These are phyloP conservation scores for Drosophila maculinotata DNA, from an alignment of 2,888 invertebrate genomes.

Conservation along the genomic window DNA sequence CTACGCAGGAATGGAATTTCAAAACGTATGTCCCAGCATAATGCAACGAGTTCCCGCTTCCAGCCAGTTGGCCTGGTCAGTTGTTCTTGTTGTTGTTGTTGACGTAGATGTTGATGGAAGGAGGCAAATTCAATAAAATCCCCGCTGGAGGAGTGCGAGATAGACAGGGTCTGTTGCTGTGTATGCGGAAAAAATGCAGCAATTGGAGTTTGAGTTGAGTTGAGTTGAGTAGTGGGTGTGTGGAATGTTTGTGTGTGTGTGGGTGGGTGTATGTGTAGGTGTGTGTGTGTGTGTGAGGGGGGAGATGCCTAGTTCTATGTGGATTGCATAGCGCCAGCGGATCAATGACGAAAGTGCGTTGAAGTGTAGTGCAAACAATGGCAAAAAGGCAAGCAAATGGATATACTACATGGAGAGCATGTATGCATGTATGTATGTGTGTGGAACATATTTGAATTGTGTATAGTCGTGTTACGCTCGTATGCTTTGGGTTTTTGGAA, in stretches of 20 bases:
- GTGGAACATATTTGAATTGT: conserved; percentile 51
- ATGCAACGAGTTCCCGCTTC: conserved; percentile 66
- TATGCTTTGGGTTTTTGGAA: conserved; percentile 1
- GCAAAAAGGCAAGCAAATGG: conserved; percentile 75
- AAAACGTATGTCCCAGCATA: conserved; percentile 79
- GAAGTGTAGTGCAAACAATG: conserved; percentile 80
- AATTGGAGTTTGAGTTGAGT: conserved; percentile 44
- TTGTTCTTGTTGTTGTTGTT: conserved; percentile 14
- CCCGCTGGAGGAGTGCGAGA: conserved; percentile 42
- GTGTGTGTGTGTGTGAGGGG: background rate
- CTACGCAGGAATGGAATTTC: conserved; percentile 77
- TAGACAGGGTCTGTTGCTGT: conserved; percentile 39
- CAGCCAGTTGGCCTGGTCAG: conserved; percentile 55
- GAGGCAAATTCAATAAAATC: conserved; percentile 64
- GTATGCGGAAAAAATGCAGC: conserved; percentile 48
- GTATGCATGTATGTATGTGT: conserved; percentile 32
- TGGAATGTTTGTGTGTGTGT: conserved; percentile 1
- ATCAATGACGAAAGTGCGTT: conserved; percentile 82
- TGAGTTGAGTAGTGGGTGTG: conserved; percentile 7
- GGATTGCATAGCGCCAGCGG: conserved; percentile 40
- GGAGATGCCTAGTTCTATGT: conserved; percentile 11
- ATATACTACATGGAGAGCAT: too few relatives aligned
- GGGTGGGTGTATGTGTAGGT: conserved; percentile 5
- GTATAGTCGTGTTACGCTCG: conserved; percentile 3
- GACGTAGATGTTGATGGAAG: conserved; percentile 4